Conservation (phyloP, 2,113 vertebrate genomes). For the Amphiprion ocellaris region DNA sequence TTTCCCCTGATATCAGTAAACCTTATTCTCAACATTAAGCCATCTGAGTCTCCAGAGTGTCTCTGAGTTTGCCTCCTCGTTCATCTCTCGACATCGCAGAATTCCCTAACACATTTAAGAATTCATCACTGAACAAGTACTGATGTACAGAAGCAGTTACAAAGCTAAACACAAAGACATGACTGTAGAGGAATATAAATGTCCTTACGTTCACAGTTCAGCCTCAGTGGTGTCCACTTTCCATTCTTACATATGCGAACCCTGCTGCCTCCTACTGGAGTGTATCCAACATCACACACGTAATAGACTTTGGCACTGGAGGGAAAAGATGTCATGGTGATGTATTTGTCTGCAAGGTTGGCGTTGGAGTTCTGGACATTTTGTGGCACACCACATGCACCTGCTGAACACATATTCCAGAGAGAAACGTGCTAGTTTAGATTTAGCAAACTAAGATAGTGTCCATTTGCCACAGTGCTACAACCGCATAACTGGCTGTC, state of each 20-base stretch:
- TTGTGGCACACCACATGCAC: constrained; percentile 46
- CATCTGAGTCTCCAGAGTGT: too few relatives aligned
- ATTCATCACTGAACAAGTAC: too few relatives aligned
- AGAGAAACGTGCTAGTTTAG: background rate
- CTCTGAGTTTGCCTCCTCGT: too few relatives aligned
- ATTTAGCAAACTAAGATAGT: background rate
- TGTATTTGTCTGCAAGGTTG: constrained; percentile 43
- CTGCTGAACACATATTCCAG: constrained; percentile 15
- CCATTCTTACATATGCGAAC: constrained; percentile 40
- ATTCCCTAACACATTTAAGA: too few relatives aligned
- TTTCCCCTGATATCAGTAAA: too few relatives aligned
- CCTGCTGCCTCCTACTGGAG: constrained; percentile 35
- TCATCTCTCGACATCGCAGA: too few relatives aligned
- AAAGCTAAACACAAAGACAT: background rate
- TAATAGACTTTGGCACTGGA: constrained; percentile 50
- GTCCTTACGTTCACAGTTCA: constrained; percentile 70
- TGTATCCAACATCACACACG: constrained; percentile 57
- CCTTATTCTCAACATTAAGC: too few relatives aligned
- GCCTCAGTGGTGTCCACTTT: constrained; percentile 51
- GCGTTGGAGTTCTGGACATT: background rate
- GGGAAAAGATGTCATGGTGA: constrained; percentile 18
- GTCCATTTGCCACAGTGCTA: too few relatives aligned
- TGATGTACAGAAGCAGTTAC: too few relatives aligned
- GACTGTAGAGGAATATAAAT: background rate
- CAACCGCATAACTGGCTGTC: background rate